A percentile compares a stretch with the other conserved stretches of the same genome.
Conservation (phyloP, 2,888 invertebrate species). For the Lithosia quadra region DNA sequence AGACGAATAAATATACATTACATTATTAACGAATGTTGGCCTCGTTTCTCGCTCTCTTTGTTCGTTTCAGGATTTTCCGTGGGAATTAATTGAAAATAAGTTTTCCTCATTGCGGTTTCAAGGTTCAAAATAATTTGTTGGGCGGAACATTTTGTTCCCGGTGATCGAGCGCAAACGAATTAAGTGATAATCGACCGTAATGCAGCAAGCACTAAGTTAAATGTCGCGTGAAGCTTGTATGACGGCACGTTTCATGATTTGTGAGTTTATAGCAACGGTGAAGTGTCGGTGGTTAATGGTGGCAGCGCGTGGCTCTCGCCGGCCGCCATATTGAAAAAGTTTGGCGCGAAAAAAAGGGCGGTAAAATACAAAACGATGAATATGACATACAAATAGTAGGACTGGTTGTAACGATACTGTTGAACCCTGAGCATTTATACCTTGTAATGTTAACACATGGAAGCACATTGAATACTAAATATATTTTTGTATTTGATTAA, state of each 20-base stretch:
- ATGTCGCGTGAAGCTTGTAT: slow-evolving; percentile 58
- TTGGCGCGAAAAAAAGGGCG: slow-evolving; percentile 81
- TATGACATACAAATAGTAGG: slow-evolving; percentile 36
- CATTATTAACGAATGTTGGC: slow-evolving; percentile 87
- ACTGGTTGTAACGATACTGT: slow-evolving; percentile 43
- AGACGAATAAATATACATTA: slow-evolving; percentile 86
- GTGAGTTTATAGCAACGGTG: slow-evolving; percentile 87
- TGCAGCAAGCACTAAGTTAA: slow-evolving; percentile 55
- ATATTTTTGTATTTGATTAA: too few relatives aligned
- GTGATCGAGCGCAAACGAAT: slow-evolving; percentile 60
- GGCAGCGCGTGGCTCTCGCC: slow-evolving; percentile 83
- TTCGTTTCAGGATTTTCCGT: slow-evolving; percentile 81
- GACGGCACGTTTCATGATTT: slow-evolving; percentile 85
- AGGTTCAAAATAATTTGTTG: slow-evolving; percentile 82
- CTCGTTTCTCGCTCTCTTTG: slow-evolving; percentile 86
- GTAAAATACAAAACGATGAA: slow-evolving; percentile 61
- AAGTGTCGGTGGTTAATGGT: slow-evolving; percentile 87
- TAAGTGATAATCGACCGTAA: slow-evolving; percentile 66
- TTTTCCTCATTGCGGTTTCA: slow-evolving; percentile 74
- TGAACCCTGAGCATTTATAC: slow-evolving; percentile 19
- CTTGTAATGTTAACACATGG: not conserved
- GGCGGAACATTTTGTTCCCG: slow-evolving; percentile 71
- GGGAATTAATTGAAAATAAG: slow-evolving; percentile 78
- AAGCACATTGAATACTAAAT: slow-evolving; percentile 3
- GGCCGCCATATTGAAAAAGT: slow-evolving; percentile 86